Evolutionary conservation across 2,113 vertebrate genomes (phyloP).

Genomic region (Eubucco bourcierii): DNA sequence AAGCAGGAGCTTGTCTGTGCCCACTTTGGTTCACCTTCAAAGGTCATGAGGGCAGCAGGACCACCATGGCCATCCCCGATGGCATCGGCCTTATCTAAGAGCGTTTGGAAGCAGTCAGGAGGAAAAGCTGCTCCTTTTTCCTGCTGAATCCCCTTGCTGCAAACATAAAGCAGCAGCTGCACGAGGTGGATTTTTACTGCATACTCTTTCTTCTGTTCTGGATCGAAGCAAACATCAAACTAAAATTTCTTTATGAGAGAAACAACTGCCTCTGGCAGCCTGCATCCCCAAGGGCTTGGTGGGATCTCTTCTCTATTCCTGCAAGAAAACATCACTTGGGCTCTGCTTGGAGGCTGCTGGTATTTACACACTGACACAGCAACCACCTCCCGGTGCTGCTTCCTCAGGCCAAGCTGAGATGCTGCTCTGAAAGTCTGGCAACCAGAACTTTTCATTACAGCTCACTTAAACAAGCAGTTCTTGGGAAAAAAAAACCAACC

Average conservation of each 20-base stretch:
- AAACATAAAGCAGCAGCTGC: not conserved
- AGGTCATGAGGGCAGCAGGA: not conserved
- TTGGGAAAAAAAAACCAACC: not conserved
- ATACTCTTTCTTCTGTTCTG: not conserved
- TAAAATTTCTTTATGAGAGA: constrained; percentile 25
- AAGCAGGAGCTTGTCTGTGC: not conserved
- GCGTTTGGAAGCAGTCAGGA: not conserved
- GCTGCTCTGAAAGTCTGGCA: not conserved
- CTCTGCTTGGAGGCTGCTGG: constrained; percentile 37
- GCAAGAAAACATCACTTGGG: constrained; percentile 32
- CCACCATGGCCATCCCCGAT: not conserved
- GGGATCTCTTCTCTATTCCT: constrained; percentile 21
- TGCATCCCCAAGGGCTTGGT: not conserved
- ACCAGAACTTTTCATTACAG: not conserved
- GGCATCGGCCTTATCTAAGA: not conserved
- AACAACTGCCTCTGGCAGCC: constrained; percentile 52
- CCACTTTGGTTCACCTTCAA: not conserved
- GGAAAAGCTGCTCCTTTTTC: not conserved
- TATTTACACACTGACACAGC: constrained; percentile 38
- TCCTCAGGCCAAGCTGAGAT: not conserved
- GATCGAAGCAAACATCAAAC: constrained; percentile 16
- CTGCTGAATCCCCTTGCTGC: not conserved
- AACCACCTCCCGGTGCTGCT: not conserved
- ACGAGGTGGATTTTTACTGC: not conserved
- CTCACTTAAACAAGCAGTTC: not conserved